Evolutionary conservation across 2,113 vertebrate genomes (phyloP), one percentile per base, ranked within the genome.

Genomic region (Ictalurus punctatus): DNA sequence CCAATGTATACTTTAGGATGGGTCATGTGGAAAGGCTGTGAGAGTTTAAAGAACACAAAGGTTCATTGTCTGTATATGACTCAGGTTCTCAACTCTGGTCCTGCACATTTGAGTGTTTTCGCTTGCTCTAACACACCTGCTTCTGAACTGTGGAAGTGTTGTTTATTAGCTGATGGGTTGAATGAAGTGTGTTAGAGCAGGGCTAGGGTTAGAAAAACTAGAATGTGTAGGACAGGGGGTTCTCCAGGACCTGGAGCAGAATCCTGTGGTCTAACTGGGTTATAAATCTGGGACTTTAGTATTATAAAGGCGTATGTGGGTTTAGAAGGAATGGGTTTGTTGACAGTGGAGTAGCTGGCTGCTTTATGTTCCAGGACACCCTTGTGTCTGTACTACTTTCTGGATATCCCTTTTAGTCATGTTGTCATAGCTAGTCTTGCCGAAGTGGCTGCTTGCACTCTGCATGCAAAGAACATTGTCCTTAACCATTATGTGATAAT

Each of bases 1-100:
- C 37, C 73, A 83, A 37, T 82, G 34, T 40, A 54, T 52, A 8
- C 44, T 67, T n/a, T 2, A 52, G 12, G 37, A 61, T 25, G 52
- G 12, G 81, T 88, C 67, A 84, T 84, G 81, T 25, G 56, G 17
- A 84, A n/a, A 63, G 6, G 82, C 7, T 30, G 82, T 76, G 81
- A 63, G 8, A 10, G 9, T 13, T 16, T 83, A 71, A 40, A 56
- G 30, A 63, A 83, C 82, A 83, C 23, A 84, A 65, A 81, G 76
- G 25, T 30, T 80, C 14, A 54, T 80, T 0, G 7, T 54, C 48
- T 48, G 21, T 78, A 8, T 44, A 13, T 30, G 44, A 54, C 27
- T 52, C 67, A 71, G 1, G 19, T 74, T 52, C 25, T 7, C 14
- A 80, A n/a, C 6, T 54, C 48, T 54, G 74, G 73, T n/a, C 69